phyloP scores from a whole-genome alignment of 2,888 invertebrate genomes.

The Pardosa pseudoannulata region DNA sequence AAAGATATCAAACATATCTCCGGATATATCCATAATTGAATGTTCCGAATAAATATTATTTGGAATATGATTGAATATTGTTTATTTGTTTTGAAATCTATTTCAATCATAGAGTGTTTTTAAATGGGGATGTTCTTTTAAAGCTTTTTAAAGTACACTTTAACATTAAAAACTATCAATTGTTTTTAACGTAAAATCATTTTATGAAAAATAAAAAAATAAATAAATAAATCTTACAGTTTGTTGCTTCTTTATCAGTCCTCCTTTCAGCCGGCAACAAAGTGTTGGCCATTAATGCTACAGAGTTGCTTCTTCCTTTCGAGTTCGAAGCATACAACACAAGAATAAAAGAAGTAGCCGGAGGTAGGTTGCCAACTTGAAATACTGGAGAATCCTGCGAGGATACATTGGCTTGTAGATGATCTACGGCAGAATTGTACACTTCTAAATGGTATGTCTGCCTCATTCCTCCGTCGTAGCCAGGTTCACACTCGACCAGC shows the following conservation, averaged over 20 bases:
- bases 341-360: conserved; percentile 86
- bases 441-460: conserved; percentile 91
- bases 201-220: no score
- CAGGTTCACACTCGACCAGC: conserved; percentile 88
- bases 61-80: no score
- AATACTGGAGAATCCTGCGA: conserved; percentile 83
- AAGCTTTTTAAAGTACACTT: no score
- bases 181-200: no score
- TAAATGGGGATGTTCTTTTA: no score
- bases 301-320: conserved; percentile 89
- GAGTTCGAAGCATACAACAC: conserved; percentile 88
- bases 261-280: conserved; percentile 71
- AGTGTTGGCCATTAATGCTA: conserved; percentile 88
- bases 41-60: no score
- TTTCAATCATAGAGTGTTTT: no score
- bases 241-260: conserved; percentile 46
- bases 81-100: no score
- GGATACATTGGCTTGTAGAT: conserved; percentile 86
- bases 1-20: no score
- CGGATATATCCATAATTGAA: no score
- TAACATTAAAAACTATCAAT: no score
- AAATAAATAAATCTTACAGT: conserved; percentile 38
- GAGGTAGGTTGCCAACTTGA: conserved; percentile 84
- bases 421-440: conserved; percentile 81
- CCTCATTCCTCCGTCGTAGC: conserved; percentile 92